Conservation (phyloP, 2,888 invertebrate genomes). For the Scaptomyza cyrtandrae region DNA sequence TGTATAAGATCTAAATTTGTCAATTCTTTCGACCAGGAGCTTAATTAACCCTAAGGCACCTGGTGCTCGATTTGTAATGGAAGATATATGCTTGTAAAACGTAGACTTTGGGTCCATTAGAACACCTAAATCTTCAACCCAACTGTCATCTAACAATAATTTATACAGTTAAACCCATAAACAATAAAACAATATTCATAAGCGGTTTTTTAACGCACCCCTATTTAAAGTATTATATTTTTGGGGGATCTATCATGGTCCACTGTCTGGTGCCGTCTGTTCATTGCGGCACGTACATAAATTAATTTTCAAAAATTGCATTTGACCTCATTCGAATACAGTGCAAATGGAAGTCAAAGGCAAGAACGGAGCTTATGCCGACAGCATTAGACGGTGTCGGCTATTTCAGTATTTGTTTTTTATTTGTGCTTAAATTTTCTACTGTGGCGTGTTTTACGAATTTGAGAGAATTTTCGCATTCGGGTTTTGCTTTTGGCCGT, state of each 20-base stretch:
- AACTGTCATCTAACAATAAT: background rate
- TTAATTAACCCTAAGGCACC: no score
- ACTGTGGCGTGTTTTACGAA: conserved; percentile 14
- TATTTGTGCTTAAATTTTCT: conserved; percentile 35
- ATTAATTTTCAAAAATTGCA: conserved; percentile 48
- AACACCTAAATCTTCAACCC: no score
- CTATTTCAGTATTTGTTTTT: background rate
- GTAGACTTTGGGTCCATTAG: no score
- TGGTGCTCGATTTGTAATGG: no score
- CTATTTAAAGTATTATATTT: background rate
- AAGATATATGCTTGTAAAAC: no score
- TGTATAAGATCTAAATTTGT: no score
- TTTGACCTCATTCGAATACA: conserved; percentile 48
- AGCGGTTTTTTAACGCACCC: background rate
- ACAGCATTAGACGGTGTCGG: conserved; percentile 13
- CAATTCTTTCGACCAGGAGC: no score
- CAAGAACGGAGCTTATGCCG: conserved; percentile 6
- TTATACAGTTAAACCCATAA: background rate
- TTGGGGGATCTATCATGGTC: background rate
- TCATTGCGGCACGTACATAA: conserved; percentile 48
- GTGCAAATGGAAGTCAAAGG: conserved; percentile 43
- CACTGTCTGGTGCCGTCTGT: conserved; percentile 13
- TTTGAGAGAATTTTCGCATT: conserved; percentile 17
- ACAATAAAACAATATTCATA: background rate
- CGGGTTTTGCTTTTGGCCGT: conserved; percentile 6